Evolutionary conservation across 2,797 vertebrate species (phyloP), one percentile per base, ranked within the genome.

Genomic region (Psittacula echo): DNA sequence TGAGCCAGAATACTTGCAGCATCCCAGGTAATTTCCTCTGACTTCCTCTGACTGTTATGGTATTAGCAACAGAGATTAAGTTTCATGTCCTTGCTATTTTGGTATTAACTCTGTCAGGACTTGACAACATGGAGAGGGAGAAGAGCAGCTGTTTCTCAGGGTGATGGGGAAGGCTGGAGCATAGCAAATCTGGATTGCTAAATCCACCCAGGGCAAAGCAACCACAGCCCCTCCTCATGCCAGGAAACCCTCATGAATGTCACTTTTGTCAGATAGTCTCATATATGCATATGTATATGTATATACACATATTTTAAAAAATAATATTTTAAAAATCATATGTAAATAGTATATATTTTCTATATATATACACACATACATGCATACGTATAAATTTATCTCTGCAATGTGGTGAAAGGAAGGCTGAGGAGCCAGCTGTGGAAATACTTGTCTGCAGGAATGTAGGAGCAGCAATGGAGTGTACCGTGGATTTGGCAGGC

Each of bases 141-240:
- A 90, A 86, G 51, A 92, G 51, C 74, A 93, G 64, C 84, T 94
- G 51, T 76, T 90, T 73, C 76, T 91, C 45, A 42, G 82, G 32
- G 20, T 34, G 42, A n/a, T 32, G 34, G 22, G 50, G 61, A 39
- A 34, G 15, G 13, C 45, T 71, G 79, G 26, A 65, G 48, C 74
- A 27, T 2, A 37, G 56, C 29, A 82, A 94, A 87, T 81, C 45
- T 3, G 26, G 44, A 51, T 41, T 88, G 39, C 29, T 88, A 27
- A 1, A 3, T 61, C 37, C 41, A 81, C 9, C 18, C 37, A 60
- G 44, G 60, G 13, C 66, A 91, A 53, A 86, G 29, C 30, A 81
- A 53, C 42, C 39, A 66, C 66, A 79, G 34, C 4, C 5, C 13
- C 11, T 47, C 20, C 42, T 60, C 11, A 3, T 34, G 56, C 22